Evolutionary conservation across 2,113 vertebrate genomes (phyloP).

Genomic region (Melanostigma gelatinosum): DNA sequence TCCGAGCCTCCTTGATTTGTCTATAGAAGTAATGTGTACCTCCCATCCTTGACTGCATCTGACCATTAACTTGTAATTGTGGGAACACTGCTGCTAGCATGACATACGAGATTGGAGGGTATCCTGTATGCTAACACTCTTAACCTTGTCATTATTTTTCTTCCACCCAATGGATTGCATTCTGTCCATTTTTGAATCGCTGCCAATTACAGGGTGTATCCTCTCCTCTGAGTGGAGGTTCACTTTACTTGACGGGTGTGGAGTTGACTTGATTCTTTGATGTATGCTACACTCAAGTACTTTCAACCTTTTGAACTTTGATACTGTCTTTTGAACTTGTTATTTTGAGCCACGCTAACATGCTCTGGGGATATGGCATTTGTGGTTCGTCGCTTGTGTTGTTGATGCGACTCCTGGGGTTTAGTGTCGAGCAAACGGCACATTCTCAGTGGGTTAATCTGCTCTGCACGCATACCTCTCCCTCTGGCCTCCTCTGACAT

Average conservation of each 20-base stretch:
- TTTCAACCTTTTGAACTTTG: constrained; percentile 21
- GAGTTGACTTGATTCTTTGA: constrained; percentile 25
- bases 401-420: not conserved
- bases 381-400: constrained; percentile 5
- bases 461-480: constrained; percentile 38
- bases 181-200: constrained; percentile 50
- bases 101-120: constrained; percentile 56
- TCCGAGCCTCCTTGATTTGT: constrained; percentile 46
- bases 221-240: constrained; percentile 3
- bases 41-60: constrained; percentile 40
- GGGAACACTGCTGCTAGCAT: constrained; percentile 39
- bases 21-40: constrained; percentile 56
- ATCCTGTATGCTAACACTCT: constrained; percentile 18
- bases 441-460: constrained; percentile 52
- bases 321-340: not conserved
- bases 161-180: constrained; percentile 10
- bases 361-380: not conserved
- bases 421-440: constrained; percentile 18
- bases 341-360: constrained; percentile 19
- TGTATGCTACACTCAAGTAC: not conserved
- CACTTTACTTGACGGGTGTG: not conserved
- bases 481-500: constrained; percentile 27
- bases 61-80: constrained; percentile 65
- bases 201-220: constrained; percentile 37
- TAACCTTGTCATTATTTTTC: constrained; percentile 56